A percentile compares a stretch with the other conserved stretches of the same genome.
phyloP scores from a whole-genome alignment of 2,888 invertebrate genomes.

The Hirtodrosophila alboralis region DNA sequence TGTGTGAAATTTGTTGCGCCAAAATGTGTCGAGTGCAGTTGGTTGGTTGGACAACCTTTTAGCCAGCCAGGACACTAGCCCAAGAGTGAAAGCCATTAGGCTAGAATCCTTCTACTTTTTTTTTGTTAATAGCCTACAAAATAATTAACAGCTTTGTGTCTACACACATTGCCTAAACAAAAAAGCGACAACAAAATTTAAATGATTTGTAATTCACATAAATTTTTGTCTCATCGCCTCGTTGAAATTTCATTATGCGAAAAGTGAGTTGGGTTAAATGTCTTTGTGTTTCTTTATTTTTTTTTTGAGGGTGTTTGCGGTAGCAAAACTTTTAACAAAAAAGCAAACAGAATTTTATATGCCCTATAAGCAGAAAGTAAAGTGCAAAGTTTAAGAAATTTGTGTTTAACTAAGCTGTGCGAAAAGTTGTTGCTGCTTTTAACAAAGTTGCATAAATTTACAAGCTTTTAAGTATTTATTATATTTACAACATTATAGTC shows the following conservation, averaged over 20 bases:
- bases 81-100: slow-evolving; percentile 14
- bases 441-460: too few species aligned
- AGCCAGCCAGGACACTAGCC: not conserved
- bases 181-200: too few species aligned
- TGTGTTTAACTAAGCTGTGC: too few species aligned
- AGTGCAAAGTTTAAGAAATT: too few species aligned
- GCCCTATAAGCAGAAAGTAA: too few species aligned
- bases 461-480: too few species aligned
- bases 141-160: slow-evolving; percentile 65
- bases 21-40: slow-evolving; percentile 67
- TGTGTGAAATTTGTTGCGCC: slow-evolving; percentile 64
- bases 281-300: slow-evolving; percentile 28
- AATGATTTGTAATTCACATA: slow-evolving; percentile 70
- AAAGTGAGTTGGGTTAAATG: slow-evolving; percentile 75
- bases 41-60: slow-evolving; percentile 19
- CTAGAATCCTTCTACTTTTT: slow-evolving; percentile 33
- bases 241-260: slow-evolving; percentile 74
- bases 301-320: too few species aligned
- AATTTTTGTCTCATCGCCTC: slow-evolving; percentile 53
- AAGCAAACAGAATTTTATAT: too few species aligned
- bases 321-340: too few species aligned
- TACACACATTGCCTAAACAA: slow-evolving; percentile 56
- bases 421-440: too few species aligned
- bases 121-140: slow-evolving; percentile 69
- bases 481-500: too few species aligned